phyloP scores from a whole-genome alignment of 2,113 vertebrate species.

The Connochaetes taurinus region DNA sequence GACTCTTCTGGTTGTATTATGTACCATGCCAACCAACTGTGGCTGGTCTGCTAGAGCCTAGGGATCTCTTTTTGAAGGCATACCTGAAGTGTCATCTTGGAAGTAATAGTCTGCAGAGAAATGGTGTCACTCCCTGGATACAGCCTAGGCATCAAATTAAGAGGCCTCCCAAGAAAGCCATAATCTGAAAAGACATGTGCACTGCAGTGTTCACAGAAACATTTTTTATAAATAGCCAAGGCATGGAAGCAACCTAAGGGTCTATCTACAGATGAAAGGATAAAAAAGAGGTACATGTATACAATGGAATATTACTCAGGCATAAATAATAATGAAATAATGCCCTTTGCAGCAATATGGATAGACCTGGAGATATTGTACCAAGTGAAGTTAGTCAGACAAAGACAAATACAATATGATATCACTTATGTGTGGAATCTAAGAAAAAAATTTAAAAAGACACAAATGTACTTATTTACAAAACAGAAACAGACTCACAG shows the following conservation, averaged over 20 bases:
- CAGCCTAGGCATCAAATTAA: neutral
- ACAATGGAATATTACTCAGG: neutral
- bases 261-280: neutral
- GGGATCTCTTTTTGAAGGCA: neutral
- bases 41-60: neutral
- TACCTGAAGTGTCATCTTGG: neutral
- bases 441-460: neutral
- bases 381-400: neutral
- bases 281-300: neutral
- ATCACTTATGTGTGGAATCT: neutral
- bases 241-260: neutral
- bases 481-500: neutral
- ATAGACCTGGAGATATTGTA: neutral
- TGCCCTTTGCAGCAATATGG: neutral
- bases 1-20: neutral
- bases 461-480: neutral
- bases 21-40: too few species aligned
- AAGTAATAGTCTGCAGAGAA: neutral
- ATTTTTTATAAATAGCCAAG: neutral
- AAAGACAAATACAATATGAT: neutral
- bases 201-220: neutral
- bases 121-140: neutral
- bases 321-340: neutral
- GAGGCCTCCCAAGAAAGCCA: neutral
- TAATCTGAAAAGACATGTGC: neutral